Percentiles rank a stretch among this genome's conserved stretches.
phyloP scores from a whole-genome alignment of 35 echinoderm and acorn worm species.

The Holothuria glaberrima region DNA sequence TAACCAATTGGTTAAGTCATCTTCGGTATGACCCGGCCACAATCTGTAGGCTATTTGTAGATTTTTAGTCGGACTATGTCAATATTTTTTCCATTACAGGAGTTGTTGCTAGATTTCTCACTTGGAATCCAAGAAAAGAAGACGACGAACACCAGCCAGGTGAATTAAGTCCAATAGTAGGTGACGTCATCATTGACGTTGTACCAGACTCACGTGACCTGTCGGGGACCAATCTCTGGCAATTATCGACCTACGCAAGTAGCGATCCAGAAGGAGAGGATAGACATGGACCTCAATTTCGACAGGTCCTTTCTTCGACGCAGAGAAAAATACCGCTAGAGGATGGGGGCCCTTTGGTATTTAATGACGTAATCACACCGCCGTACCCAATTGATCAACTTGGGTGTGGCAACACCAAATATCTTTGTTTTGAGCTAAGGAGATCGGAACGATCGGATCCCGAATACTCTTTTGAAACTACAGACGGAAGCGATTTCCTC shows the following conservation, averaged over 20 bases:
- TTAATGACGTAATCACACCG: slow-evolving; percentile 20
- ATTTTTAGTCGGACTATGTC: background rate
- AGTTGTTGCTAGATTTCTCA: slow-evolving; percentile 37
- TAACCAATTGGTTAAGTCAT: too few species aligned
- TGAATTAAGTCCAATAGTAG: slow-evolving; percentile 10
- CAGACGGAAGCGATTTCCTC: background rate
- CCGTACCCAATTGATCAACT: slow-evolving; percentile 36
- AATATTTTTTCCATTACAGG: background rate
- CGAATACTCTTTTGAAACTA: slow-evolving; percentile 25
- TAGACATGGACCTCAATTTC: background rate
- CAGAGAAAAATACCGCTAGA: background rate
- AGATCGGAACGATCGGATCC: background rate
- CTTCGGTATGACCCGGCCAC: too few species aligned
- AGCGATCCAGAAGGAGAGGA: background rate
- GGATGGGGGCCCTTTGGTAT: slow-evolving; percentile 20
- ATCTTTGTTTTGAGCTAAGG: slow-evolving; percentile 32
- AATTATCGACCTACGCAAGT: slow-evolving; percentile 26
- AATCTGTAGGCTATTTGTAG: background rate
- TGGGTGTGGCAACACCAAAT: slow-evolving; percentile 23
- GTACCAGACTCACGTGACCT: slow-evolving; percentile 24
- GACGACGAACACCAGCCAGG: slow-evolving; percentile 8
- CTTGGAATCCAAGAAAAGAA: background rate
- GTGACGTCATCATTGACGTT: slow-evolving; percentile 41
- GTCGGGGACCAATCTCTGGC: background rate
- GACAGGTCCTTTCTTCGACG: slow-evolving; percentile 2